A percentile compares a stretch with the other conserved stretches of the same genome.
These are phyloP conservation scores for Neolamprologus falcicula DNA, from an alignment of 2,113 vertebrate genomes.

Conservation along the genomic window DNA sequence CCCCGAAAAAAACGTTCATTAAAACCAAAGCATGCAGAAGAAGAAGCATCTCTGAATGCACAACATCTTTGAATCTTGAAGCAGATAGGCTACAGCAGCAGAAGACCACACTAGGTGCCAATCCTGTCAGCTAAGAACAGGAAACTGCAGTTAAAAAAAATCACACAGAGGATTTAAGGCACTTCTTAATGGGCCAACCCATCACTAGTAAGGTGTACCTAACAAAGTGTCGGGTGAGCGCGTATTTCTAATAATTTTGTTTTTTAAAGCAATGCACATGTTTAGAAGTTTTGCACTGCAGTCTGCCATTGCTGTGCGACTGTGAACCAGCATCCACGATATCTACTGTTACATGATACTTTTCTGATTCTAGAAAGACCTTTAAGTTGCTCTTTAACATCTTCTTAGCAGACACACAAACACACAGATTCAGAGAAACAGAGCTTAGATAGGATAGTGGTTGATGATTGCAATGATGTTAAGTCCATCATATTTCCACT, in stretches of 20 bases:
- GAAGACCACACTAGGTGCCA: not conserved
- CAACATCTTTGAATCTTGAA: not conserved
- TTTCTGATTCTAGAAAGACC: not conserved
- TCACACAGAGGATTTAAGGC: not conserved
- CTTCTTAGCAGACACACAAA: not conserved
- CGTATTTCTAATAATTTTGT: accelerated
- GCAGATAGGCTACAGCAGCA: not conserved
- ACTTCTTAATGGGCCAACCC: not conserved
- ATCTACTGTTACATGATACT: not conserved
- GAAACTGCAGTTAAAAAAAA: not conserved
- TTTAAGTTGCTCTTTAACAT: not conserved
- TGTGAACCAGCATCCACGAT: not conserved
- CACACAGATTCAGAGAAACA: not conserved
- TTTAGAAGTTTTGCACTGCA: not conserved
- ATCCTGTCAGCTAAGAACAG: not conserved
- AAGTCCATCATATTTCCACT: not conserved
- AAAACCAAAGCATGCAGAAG: not conserved
- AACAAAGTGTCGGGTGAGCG: not conserved
- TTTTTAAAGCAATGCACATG: not conserved
- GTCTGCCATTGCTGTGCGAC: not conserved
- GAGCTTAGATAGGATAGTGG: not conserved
- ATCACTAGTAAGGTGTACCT: not conserved
- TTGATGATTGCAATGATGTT: not conserved
- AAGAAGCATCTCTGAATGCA: not conserved
- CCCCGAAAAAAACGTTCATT: accelerated